Conservation (phyloP, 2,113 vertebrate genomes). For the Perccottus glenii region DNA sequence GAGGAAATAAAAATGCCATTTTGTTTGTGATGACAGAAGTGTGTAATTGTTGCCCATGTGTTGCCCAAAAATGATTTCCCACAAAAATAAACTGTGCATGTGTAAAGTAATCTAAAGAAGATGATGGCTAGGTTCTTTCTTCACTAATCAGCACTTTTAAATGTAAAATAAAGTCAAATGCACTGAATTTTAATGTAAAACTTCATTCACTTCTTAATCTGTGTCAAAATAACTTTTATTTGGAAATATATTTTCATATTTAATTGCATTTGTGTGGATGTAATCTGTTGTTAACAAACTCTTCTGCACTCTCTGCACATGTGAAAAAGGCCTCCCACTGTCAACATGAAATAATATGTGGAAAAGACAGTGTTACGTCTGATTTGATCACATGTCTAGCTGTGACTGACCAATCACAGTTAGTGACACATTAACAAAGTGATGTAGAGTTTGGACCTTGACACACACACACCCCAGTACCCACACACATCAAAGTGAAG, state of each 20-base stretch:
- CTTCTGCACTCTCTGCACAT: neutral
- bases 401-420: constrained; percentile 8
- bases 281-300: neutral
- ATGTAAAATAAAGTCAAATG: neutral
- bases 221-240: no score
- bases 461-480: constrained; percentile 27
- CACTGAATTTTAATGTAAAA: no score
- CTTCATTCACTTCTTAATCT: no score
- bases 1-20: constrained; percentile 11
- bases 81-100: neutral
- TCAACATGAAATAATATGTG: no score
- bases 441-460: constrained; percentile 21
- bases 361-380: neutral
- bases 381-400: neutral
- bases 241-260: no score
- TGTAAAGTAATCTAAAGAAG: constrained; percentile 6
- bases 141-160: neutral
- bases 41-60: neutral
- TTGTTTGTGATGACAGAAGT: constrained; percentile 17
- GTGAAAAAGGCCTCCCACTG: no score
- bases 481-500: constrained; percentile 72
- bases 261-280: neutral
- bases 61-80: neutral
- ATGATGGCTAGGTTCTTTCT: neutral
- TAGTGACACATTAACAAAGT: constrained; percentile 28